Evolutionary conservation across 2,888 invertebrate genomes (phyloP), one percentile per base, ranked within the genome.

Genomic region (Altica lythri): DNA sequence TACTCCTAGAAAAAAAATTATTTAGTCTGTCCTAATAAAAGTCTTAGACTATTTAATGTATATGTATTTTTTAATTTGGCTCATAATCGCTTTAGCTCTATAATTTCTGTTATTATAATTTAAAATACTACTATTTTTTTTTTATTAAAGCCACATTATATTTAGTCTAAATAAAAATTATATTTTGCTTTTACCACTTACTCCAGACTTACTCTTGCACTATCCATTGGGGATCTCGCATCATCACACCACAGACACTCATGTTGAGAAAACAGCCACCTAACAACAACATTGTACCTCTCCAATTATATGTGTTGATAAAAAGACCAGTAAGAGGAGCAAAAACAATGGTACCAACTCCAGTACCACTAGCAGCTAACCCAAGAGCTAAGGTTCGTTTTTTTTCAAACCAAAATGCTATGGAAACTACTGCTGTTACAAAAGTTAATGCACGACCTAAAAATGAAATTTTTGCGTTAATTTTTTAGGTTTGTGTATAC

Each of bases 351-450:
- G 94, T 95, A n/a, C 94, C 94, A 38, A 92, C 86, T 0, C 93
- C 93, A 0, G 92, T 92, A 4, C 94, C 94, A 65, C 92, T 92
- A 0, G 92, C 92, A 1, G 92, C 90, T 47, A 94, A 78, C 1
- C 94, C 92, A 5, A 92, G 90, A 4, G 94, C 94, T 60, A 94
- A 80, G 37, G 90, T 89, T 29, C 93, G 81, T 68, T 87, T 88
- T 73, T 90, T 90, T 67, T 94, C 92, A 75, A 95, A 95, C 88
- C 94, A 95, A 72, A 91, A 93, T 3, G 94, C 93, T 55, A 95
- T 90, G 47, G 91, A 89, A 2, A 94, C 93, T 3, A 94, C 93
- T 2, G 93, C 92, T 2, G 93, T 90, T 9, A 94, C 93, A 72
- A 92, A 94, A 46, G 90, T 90, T 43, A 91, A 76, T 4, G 92